A percentile compares a stretch with the other conserved stretches of the same genome.
Conservation (phyloP, 2,888 invertebrate species). For the Leptinotarsa rubiginosa region DNA sequence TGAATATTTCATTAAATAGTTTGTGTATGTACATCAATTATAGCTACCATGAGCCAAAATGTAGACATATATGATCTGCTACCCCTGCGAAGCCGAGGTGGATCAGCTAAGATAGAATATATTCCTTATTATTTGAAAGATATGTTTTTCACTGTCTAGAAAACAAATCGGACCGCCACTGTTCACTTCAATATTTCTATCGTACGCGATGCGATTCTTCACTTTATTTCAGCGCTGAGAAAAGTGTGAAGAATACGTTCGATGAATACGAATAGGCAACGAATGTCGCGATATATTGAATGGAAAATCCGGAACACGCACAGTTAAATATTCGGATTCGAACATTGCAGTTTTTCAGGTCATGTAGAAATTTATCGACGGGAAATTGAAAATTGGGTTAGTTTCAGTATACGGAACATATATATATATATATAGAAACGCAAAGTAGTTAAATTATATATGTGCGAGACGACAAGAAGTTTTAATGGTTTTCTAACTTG, state of each 20-base stretch:
- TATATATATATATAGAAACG: slow-evolving; percentile 15
- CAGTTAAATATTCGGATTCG: slow-evolving; percentile 44
- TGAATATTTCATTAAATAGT: too few relatives aligned
- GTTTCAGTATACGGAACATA: slow-evolving; percentile 22
- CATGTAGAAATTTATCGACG: slow-evolving; percentile 28
- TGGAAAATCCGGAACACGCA: slow-evolving; percentile 47
- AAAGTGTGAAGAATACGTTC: slow-evolving; percentile 56
- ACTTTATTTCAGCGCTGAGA: slow-evolving; percentile 62
- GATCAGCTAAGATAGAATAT: too few relatives aligned
- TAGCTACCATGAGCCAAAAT: too few relatives aligned
- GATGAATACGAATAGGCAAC: slow-evolving; percentile 72
- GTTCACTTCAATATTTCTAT: slow-evolving; percentile 12
- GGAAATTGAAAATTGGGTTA: slow-evolving; percentile 36
- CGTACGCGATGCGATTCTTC: slow-evolving; percentile 50
- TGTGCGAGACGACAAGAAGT: slow-evolving; percentile 14
- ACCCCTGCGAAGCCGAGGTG: too few relatives aligned
- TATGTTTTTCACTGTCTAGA: neutral
- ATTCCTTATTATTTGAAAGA: too few relatives aligned
- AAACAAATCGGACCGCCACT: neutral
- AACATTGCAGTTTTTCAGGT: slow-evolving; percentile 39
- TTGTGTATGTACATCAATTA: too few relatives aligned
- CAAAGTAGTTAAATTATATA: slow-evolving; percentile 3
- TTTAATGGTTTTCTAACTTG: slow-evolving; percentile 11
- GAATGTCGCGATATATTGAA: slow-evolving; percentile 66
- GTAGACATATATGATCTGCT: too few relatives aligned